Conservation (phyloP, 2,888 invertebrate genomes). For the Meiosimyza platycephala region DNA sequence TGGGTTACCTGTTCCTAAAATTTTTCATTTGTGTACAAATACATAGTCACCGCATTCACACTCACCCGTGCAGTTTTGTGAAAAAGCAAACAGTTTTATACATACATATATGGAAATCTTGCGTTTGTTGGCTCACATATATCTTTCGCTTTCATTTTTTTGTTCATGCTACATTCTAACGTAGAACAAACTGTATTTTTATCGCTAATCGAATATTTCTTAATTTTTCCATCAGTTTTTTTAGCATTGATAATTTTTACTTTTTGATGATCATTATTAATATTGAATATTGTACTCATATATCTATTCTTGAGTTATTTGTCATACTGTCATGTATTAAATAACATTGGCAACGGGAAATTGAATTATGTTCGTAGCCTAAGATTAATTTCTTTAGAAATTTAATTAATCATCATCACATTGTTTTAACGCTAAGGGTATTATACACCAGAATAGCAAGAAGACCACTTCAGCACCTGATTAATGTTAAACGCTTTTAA, state of each 20-base stretch:
- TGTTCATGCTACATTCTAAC: constrained; percentile 1
- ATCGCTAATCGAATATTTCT: constrained; percentile 4
- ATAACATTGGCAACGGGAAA: no score
- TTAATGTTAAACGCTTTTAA: no score
- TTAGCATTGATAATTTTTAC: no score
- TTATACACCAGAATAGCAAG: no score
- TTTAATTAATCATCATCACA: no score
- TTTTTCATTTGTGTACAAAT: no score
- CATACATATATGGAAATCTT: constrained; percentile 33
- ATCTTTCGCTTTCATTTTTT: constrained; percentile 10
- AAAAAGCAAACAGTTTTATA: constrained; percentile 20
- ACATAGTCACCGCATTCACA: neutral
- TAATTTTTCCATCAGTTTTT: neutral
- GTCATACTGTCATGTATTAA: no score
- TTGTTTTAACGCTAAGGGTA: no score
- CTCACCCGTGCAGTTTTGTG: constrained; percentile 3
- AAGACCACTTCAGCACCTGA: no score
- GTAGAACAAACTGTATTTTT: constrained; percentile 1
- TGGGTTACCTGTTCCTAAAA: constrained; percentile 5
- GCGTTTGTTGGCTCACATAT: constrained; percentile 25
- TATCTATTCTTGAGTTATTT: no score
- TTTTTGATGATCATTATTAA: constrained; percentile 18
- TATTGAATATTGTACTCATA: neutral
- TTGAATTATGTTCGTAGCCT: no score
- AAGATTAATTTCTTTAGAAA: no score